Evolutionary conservation across 2,797 vertebrate species (phyloP), one percentile per base, ranked within the genome.

Genomic region (Chiroxiphia lanceolata): DNA sequence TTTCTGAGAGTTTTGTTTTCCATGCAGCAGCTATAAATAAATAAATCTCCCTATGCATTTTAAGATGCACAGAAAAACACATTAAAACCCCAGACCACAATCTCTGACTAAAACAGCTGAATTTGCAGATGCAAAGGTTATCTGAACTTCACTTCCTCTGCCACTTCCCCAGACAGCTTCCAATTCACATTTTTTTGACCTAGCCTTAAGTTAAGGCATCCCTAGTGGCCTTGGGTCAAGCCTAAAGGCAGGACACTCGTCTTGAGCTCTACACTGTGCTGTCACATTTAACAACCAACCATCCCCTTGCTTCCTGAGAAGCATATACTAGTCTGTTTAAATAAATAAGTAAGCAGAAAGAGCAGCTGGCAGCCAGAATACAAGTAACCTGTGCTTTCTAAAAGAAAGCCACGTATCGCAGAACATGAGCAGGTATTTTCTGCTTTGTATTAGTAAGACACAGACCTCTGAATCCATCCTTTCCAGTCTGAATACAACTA

Each of bases 1-100:
- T 57, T 90, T 91, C 77, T 72, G 47, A 94, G 40, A 57, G 77
- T 83, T 87, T 83, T 76, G 63, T 77, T 89, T 89, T 74, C 51
- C 11, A 2, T 45, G 53, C 47, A 74, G 83, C 29, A 83, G 51
- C 22, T 74, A 75, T 34, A 95, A 93, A 86, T 64, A 95, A 92
- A 72, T 47, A 94, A 65, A 95, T 64, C 38, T 90, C 48, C 33
- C 21, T 19, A 18, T 29, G 53, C 68, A 79, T 93, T 93, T 80
- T 68, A 82, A 96, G 63, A 96, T 9, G 29, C 65, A 87, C 0
- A 6, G 67, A 38, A 92, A 89, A 70, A 40, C 23, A 61, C 34
- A 79, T 36, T 59, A 65, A 94, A 79, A 77, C 29, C 45, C 59
- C 57, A 81, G 56, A 68, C 53, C 33, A 45, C 36, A 68, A 47